Evolutionary conservation across 2,113 vertebrate genomes (phyloP).

Genomic region (Myanophis thanlyinensis): DNA sequence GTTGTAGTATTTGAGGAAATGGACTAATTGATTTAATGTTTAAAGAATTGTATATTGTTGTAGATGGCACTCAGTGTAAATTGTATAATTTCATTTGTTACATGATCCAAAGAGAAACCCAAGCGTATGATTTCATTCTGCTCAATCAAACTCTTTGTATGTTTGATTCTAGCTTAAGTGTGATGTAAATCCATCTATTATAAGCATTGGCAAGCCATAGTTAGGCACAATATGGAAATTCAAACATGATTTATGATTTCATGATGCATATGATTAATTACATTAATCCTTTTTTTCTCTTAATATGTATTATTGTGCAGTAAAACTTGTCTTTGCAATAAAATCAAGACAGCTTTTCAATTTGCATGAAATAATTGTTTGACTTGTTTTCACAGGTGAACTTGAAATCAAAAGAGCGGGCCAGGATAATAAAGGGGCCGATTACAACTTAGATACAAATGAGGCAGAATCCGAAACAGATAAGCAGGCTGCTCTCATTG

Average conservation of each 20-base stretch:
- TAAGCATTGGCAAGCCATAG: neutral
- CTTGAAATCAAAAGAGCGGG: slow-evolving; percentile 55
- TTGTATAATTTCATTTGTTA: neutral
- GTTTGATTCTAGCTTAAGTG: neutral
- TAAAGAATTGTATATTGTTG: neutral
- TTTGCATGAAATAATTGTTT: neutral
- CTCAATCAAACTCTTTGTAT: neutral
- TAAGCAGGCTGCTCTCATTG: slow-evolving; percentile 85
- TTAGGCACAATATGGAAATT: neutral
- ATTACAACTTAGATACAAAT: slow-evolving; percentile 87
- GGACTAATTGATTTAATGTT: neutral
- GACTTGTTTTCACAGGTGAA: slow-evolving; percentile 44
- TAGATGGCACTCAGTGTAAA: neutral
- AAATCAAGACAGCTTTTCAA: neutral
- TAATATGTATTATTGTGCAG: neutral
- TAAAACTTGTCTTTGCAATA: neutral
- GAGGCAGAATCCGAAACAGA: slow-evolving; percentile 89
- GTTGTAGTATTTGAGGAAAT: neutral
- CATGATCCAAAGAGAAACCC: neutral
- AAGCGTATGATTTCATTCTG: neutral
- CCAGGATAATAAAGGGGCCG: slow-evolving; percentile 66
- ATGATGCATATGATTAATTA: neutral
- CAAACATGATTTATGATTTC: neutral
- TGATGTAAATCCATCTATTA: neutral
- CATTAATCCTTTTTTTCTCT: neutral